A percentile compares a stretch with the other conserved stretches of the same genome.
These are phyloP conservation scores for Trematocara unimaculatum DNA, from an alignment of 2,113 vertebrate genomes.

Conservation along the genomic window DNA sequence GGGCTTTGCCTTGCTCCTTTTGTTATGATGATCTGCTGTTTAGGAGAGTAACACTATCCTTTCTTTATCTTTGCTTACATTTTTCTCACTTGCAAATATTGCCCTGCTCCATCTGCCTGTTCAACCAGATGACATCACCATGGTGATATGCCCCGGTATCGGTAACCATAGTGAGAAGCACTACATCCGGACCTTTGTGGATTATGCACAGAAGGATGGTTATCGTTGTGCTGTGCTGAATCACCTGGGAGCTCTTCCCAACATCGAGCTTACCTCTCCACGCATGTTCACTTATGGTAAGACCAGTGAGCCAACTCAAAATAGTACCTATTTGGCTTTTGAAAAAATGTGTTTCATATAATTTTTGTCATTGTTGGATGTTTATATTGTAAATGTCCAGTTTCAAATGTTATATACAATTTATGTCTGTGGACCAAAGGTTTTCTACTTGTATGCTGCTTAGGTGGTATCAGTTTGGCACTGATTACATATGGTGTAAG, in stretches of 20 bases:
- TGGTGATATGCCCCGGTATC: constrained; percentile 98
- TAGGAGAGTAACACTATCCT: background rate
- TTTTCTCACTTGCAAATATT: background rate
- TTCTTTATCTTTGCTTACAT: background rate
- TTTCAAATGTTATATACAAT: background rate
- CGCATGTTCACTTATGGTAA: constrained; percentile 98
- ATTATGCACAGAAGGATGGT: constrained; percentile 90
- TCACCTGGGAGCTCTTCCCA: constrained; percentile 92
- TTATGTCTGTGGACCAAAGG: background rate
- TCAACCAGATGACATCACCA: constrained; percentile 88
- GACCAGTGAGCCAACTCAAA: background rate
- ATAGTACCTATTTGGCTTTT: background rate
- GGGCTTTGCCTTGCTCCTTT: background rate
- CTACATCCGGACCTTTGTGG: constrained; percentile 97
- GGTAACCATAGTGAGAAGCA: constrained; percentile 99
- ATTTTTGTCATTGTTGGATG: background rate
- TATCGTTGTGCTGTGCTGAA: constrained; percentile 96
- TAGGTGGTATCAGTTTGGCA: background rate
- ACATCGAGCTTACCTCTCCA: constrained; percentile 94
- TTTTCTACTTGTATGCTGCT: background rate
- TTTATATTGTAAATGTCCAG: background rate
- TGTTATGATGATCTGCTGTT: background rate
- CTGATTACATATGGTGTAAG: background rate
- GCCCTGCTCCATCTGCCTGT: background rate
- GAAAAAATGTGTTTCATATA: background rate